Evolutionary conservation across 53 echinoderm and acorn worm genomes (phyloP), one percentile per base, ranked within the genome.

Genomic region (Paelopatides confundens): DNA sequence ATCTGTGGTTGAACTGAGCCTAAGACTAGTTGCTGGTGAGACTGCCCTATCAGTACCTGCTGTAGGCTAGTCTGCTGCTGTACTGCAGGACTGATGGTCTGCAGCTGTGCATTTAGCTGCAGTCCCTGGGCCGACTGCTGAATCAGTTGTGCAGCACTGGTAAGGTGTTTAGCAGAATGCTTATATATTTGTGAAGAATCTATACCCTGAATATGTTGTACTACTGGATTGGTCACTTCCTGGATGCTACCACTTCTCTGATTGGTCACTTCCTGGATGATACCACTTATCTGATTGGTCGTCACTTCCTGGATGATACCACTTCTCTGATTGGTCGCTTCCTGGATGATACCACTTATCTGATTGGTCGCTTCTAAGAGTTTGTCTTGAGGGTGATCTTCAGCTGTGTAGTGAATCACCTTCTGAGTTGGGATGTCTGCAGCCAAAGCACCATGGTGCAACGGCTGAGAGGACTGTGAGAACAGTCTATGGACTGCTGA

Each of bases 381-480:
- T 6, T 21, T n/a, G 21, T 6, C 58, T 21, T 58, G 79, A 23
- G 79, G 79, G 12, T 79, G 54, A 33, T 79, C 79, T 21, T 53
- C 51, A 32, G 79, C 79, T 31, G 31, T 79, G 79, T 79, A 79
- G 33, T 79, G 79, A 53, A 79, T 79, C 79, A 79, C 51, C 33
- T 79, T 79, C 32, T 79, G 79, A 5, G 79, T 79, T 24, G 79
- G 79, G 33, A 79, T 79, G 48, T 79, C 79, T 3, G 79, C 28
- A 53, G 79, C 51, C 17, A 79, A 30, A 21, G 51, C 79, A 13
- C 79, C 79, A 33, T 79, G 79, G 2, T 79, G 79, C 11, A 79
- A 21, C 7, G 79, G 79, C 53, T 53, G 79, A 4, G 79, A 79
- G 4, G 79, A 79, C 79, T 79, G 79, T 14, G 79, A 52, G 30